Percentiles rank a stretch among this genome's conserved stretches.
phyloP scores from a whole-genome alignment of 2,888 invertebrate species.

The Auanema freiburgensis region DNA sequence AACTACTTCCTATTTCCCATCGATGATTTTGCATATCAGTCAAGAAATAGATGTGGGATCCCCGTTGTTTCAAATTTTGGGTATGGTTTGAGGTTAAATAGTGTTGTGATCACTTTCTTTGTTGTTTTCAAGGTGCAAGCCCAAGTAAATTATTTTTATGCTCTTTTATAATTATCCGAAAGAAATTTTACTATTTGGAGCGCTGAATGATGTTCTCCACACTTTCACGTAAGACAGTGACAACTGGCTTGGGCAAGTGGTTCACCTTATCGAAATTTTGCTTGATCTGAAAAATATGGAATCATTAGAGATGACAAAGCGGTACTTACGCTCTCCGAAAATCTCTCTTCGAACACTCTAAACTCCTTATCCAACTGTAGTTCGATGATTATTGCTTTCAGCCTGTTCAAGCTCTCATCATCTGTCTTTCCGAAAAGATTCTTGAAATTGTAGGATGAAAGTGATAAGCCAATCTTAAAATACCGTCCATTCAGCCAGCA shows the following conservation, averaged over 20 bases:
- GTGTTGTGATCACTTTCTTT: too few species aligned
- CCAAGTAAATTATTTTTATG: too few species aligned
- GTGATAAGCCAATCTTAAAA: slow-evolving; percentile 3
- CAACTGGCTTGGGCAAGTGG: neutral
- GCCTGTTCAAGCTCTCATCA: slow-evolving; percentile 26
- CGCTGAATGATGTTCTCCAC: too few species aligned
- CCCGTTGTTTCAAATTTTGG: too few species aligned
- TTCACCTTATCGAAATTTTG: neutral
- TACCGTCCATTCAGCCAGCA: neutral
- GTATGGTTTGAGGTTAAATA: too few species aligned
- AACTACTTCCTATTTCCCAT: too few species aligned
- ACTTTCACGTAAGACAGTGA: neutral
- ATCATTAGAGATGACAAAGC: neutral
- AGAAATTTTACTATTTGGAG: too few species aligned
- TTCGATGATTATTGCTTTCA: slow-evolving; percentile 31
- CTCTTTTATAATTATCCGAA: too few species aligned
- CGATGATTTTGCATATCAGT: too few species aligned
- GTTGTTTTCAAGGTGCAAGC: too few species aligned
- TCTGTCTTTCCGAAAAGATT: slow-evolving; percentile 38
- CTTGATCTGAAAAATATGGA: neutral
- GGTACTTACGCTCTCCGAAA: slow-evolving; percentile 14
- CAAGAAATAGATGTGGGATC: too few species aligned
- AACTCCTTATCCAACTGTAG: slow-evolving; percentile 35
- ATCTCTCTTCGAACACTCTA: slow-evolving; percentile 32
- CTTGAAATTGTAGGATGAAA: slow-evolving; percentile 14